Conservation (phyloP, 2,797 vertebrate species). For the Hippoglossus hippoglossus region DNA sequence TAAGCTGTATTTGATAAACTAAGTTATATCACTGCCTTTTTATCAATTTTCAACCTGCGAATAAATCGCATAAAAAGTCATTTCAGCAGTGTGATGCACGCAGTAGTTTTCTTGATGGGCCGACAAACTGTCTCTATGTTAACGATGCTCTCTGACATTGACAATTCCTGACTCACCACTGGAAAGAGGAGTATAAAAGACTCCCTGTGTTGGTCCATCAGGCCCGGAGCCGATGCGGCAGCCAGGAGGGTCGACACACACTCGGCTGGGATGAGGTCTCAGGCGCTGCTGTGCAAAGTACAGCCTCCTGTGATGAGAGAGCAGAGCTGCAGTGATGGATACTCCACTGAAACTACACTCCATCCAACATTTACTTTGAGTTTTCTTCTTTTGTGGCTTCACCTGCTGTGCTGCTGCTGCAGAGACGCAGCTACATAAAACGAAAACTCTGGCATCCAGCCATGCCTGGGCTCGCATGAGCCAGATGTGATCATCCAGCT, state of each 20-base stretch:
- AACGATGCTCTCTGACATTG: conserved; percentile 24
- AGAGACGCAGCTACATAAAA: conserved; percentile 91
- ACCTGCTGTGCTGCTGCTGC: conserved; percentile 91
- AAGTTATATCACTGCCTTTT: conserved; percentile 17
- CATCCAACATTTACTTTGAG: background rate
- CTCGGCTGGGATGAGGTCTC: conserved; percentile 92
- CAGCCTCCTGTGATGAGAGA: conserved; percentile 85
- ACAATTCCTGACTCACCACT: conserved; percentile 64
- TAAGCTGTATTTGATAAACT: conserved; percentile 20
- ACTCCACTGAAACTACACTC: conserved; percentile 26
- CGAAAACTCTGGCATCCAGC: conserved; percentile 94
- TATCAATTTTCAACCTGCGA: conserved; percentile 24
- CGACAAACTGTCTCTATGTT: conserved; percentile 29
- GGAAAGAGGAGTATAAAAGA: conserved; percentile 86
- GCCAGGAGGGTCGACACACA: conserved; percentile 89
- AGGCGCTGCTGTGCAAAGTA: conserved; percentile 93
- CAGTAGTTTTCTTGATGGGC: conserved; percentile 15
- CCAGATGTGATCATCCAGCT: conserved; percentile 96
- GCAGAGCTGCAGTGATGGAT: conserved; percentile 26
- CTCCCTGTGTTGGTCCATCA: conserved; percentile 91
- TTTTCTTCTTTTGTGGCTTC: conserved; percentile 42
- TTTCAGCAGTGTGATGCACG: conserved; percentile 17
- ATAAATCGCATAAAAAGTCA: conserved; percentile 24
- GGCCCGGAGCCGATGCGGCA: conserved; percentile 90
- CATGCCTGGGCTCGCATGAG: conserved; percentile 89